A percentile compares a stretch with the other conserved stretches of the same genome.
Evolutionary conservation across 1,140 invertebrate species (phyloP).

Genomic region (Araneus ventricosus): DNA sequence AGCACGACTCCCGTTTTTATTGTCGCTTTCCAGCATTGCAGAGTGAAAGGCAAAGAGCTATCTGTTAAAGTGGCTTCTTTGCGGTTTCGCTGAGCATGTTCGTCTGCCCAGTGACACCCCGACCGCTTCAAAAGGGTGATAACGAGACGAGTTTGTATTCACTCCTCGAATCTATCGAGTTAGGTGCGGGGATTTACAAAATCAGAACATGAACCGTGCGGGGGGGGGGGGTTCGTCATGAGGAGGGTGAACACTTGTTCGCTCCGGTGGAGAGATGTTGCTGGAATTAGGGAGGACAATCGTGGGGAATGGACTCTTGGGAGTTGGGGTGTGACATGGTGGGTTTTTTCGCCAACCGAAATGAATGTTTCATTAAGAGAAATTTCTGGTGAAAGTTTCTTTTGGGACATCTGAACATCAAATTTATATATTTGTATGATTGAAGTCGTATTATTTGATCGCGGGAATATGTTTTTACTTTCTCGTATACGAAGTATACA

Average conservation of each 20-base stretch:
- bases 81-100: neutral
- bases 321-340: neutral
- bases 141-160: conserved; percentile 24
- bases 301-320: neutral
- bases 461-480: too few relatives aligned
- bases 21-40: neutral
- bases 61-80: conserved; percentile 30
- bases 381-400: too few relatives aligned
- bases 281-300: conserved; percentile 23
- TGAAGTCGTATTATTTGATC: too few relatives aligned
- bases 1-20: neutral
- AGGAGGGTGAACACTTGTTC: neutral
- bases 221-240: neutral
- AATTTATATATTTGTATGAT: too few relatives aligned
- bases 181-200: conserved; percentile 36
- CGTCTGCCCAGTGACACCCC: neutral
- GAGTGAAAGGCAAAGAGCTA: neutral
- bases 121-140: neutral
- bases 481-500: too few relatives aligned
- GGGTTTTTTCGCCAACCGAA: neutral
- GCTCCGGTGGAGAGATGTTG: neutral
- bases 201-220: conserved; percentile 11
- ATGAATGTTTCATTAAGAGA: neutral
- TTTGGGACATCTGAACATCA: too few relatives aligned
- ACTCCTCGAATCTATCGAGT: neutral